phyloP scores from a whole-genome alignment of 2,797 vertebrate species.

The Glossophaga mutica region DNA sequence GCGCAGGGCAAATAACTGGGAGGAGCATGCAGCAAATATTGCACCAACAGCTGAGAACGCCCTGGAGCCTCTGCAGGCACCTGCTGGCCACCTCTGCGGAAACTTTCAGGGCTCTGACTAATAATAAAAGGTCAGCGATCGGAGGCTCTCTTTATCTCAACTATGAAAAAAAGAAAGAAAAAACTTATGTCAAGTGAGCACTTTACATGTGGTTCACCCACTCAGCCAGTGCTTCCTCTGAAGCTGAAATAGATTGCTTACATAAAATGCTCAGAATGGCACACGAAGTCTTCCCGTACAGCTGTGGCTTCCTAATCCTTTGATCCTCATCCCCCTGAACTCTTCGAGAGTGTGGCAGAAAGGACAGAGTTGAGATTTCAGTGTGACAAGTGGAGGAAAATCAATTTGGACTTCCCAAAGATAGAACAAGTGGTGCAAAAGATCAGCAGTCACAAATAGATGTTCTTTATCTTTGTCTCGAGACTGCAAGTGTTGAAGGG shows the following conservation, averaged over 20 bases:
- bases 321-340: slow-evolving; percentile 38
- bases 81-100: neutral
- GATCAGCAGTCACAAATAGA: slow-evolving; percentile 2
- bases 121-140: slow-evolving; percentile 42
- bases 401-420: slow-evolving; percentile 50
- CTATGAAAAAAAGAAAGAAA: slow-evolving; percentile 31
- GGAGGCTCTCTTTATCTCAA: slow-evolving; percentile 45
- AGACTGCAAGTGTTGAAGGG: neutral
- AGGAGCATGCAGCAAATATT: neutral
- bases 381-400: slow-evolving; percentile 64
- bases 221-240: slow-evolving; percentile 19
- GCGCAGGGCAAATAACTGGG: neutral
- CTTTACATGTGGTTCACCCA: slow-evolving; percentile 70
- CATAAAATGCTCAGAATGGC: slow-evolving; percentile 38
- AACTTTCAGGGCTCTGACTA: neutral
- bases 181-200: slow-evolving; percentile 64
- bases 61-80: neutral
- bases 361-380: slow-evolving; percentile 59
- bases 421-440: slow-evolving; percentile 28
- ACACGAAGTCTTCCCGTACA: slow-evolving; percentile 4
- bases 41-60: neutral
- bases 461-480: neutral
- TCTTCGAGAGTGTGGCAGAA: slow-evolving; percentile 48
- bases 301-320: slow-evolving; percentile 47
- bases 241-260: slow-evolving; percentile 62